Evolutionary conservation across 2,888 invertebrate species (phyloP).

Genomic region (Dichetophora obliterata): DNA sequence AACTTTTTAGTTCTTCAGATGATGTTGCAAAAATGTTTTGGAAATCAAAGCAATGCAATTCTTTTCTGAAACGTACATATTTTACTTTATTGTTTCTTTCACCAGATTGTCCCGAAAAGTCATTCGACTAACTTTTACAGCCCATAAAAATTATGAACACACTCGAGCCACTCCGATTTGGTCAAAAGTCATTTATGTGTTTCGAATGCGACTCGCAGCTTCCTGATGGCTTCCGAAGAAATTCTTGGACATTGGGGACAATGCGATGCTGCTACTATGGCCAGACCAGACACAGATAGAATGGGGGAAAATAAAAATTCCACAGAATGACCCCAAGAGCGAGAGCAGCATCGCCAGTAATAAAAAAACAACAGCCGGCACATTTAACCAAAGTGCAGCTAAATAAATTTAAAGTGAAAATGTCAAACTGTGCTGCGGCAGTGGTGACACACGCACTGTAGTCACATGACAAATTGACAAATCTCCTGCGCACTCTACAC

Average conservation of each 20-base stretch:
- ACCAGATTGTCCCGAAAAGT: background rate
- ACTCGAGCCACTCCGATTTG: slow-evolving; percentile 7
- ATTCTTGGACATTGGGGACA: background rate
- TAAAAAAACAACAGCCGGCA: background rate
- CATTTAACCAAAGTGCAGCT: background rate
- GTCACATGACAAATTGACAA: slow-evolving; percentile 29
- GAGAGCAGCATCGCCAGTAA: background rate
- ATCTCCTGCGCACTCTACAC: background rate
- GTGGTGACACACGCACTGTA: slow-evolving; percentile 16
- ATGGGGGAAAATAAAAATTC: slow-evolving; percentile 10
- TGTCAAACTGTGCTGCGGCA: background rate
- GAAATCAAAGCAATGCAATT: too few relatives aligned
- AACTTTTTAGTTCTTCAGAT: too few relatives aligned
- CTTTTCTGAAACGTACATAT: too few relatives aligned
- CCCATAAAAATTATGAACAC: slow-evolving; percentile 17
- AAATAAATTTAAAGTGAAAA: background rate
- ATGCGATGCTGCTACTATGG: background rate
- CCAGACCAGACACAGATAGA: background rate
- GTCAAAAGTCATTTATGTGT: slow-evolving; percentile 29
- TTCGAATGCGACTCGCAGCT: background rate
- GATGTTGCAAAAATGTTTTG: too few relatives aligned
- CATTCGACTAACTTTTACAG: slow-evolving; percentile 10
- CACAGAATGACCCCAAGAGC: slow-evolving; percentile 17
- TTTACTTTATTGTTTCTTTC: too few relatives aligned
- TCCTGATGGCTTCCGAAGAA: slow-evolving; percentile 17